Evolutionary conservation across 2,888 invertebrate species (phyloP), one percentile per base, ranked within the genome.

Genomic region (Ecliptopera silaceata): DNA sequence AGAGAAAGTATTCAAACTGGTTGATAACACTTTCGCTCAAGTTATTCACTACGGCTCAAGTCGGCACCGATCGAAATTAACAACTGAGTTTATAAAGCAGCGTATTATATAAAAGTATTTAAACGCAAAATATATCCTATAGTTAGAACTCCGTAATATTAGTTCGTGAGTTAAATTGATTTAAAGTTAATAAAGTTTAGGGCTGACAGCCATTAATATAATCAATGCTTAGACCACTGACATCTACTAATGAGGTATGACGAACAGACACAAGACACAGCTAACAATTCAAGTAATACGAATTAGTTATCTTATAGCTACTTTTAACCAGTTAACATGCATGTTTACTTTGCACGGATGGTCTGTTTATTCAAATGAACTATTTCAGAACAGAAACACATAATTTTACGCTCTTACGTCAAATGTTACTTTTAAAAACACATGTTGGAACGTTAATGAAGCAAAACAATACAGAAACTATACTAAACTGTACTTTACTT

Each of bases 1-100:
- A 12, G 34, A 43, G 34, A 41, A 41, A 41, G 41, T 53, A 46
- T 34, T 32, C 44, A 51, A 54, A 49, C 55, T 50, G 51, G 48
- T 18, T 59, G 45, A 54, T 48, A 10, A 38, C 29, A 45, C 62
- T 62, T 62, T 59, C 62, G 42, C 53, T 42, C 5, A 13, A 17
- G 2, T 38, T 34, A 18, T 31, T 31, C 11, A 31, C 31, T n/a
- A 31, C 5, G 29, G n/a, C 12, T 1, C 12, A 32, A 1, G 2
- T 34, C 10, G 4, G 6, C 6, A 8, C 26, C 26, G 26, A 8
- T 26, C 6, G 1, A 22, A 6, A 4, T 4, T 22, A 6, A 22
- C 4, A 22, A 22, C 22, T 22, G 22, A 22, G 4, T 22, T n/a
- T n/a, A n/a, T n/a, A n/a, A n/a, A n/a, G n/a, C n/a, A n/a, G n/a